Evolutionary conservation across 2,113 vertebrate genomes (phyloP).

Genomic region (Nibea albiflora): DNA sequence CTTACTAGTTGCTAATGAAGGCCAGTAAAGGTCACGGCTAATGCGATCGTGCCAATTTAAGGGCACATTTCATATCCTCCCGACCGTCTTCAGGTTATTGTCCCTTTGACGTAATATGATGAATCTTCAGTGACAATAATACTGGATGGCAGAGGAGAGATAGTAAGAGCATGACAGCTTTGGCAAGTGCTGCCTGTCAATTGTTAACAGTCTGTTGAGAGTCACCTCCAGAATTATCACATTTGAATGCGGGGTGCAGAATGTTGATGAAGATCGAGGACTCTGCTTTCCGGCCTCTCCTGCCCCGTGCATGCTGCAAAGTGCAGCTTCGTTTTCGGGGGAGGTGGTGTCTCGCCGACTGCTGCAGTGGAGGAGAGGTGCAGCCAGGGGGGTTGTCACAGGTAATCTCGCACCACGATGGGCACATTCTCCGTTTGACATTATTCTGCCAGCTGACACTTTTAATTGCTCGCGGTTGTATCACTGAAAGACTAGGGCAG

Average conservation of each 20-base stretch:
- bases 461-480: neutral
- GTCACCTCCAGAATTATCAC: neutral
- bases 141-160: neutral
- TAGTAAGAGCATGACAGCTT: neutral
- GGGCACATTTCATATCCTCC: conserved; percentile 39
- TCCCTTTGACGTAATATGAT: conserved; percentile 15
- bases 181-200: neutral
- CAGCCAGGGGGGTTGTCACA: neutral
- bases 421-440: neutral
- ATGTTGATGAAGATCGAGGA: neutral
- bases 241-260: neutral
- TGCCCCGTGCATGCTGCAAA: neutral
- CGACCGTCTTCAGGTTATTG: neutral
- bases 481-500: neutral
- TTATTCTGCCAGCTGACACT: neutral
- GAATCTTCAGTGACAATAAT: conserved; percentile 18
- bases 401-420: neutral
- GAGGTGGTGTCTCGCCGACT: neutral
- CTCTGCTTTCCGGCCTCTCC: neutral
- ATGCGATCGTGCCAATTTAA: conserved; percentile 29
- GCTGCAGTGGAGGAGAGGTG: neutral
- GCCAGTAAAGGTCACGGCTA: conserved; percentile 19
- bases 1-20: conserved; percentile 30
- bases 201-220: neutral
- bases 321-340: neutral